A percentile compares a stretch with the other conserved stretches of the same genome.
These are phyloP conservation scores for Cyprinodon variegatus DNA, from an alignment of 2,113 vertebrate species.

Conservation along the genomic window DNA sequence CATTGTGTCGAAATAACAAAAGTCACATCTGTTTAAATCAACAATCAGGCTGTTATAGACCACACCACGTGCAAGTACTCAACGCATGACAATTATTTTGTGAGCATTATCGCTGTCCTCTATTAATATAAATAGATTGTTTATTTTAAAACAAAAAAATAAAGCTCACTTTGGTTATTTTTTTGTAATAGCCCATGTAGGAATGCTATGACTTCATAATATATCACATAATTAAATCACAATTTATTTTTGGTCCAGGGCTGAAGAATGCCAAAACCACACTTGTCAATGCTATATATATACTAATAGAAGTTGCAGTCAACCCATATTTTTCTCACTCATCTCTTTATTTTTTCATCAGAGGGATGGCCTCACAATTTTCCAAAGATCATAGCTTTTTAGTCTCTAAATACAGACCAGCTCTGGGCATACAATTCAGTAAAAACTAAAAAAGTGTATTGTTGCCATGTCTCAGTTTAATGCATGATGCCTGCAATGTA, in stretches of 20 bases:
- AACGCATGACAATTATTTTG: conserved; percentile 25
- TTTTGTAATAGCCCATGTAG: neutral
- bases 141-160: neutral
- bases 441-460: no score
- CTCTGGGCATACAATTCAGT: no score
- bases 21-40: conserved; percentile 24
- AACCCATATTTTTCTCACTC: neutral
- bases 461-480: no score
- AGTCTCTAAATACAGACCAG: no score
- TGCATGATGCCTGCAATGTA: no score
- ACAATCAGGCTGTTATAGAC: conserved; percentile 1
- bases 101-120: neutral
- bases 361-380: neutral
- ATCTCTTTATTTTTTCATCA: neutral
- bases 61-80: conserved; percentile 13
- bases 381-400: neutral
- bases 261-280: neutral
- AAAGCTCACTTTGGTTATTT: neutral
- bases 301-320: neutral
- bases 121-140: neutral
- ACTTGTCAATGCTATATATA: neutral
- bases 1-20: neutral
- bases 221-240: neutral
- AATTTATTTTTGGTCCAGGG: neutral
- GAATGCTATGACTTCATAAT: no score